These are phyloP conservation scores for Rhodinocichla rosea DNA, from an alignment of 2,113 vertebrate species.

Conservation along the genomic window DNA sequence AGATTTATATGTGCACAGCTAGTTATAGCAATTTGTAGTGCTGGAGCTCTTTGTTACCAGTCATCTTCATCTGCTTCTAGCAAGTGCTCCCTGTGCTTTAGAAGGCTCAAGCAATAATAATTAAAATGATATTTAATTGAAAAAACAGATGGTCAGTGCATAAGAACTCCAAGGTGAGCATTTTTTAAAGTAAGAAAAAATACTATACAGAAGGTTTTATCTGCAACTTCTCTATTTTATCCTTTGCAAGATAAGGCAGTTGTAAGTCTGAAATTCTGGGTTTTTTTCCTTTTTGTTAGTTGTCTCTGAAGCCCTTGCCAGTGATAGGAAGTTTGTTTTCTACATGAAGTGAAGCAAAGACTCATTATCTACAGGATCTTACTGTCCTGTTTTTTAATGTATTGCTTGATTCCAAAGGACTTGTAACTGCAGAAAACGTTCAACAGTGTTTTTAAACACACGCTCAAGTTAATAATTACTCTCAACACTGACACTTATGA, in stretches of 20 bases:
- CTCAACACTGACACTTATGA: not conserved
- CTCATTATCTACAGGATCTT: not conserved
- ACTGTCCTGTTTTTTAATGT: not conserved
- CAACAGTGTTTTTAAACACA: not conserved
- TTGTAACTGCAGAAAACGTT: not conserved
- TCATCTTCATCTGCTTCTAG: not conserved
- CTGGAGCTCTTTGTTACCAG: not conserved
- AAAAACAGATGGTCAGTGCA: not conserved
- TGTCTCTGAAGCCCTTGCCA: not conserved
- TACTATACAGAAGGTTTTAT: not conserved
- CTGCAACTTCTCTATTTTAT: not conserved
- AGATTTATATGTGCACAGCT: fast-evolving
- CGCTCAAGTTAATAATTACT: not conserved
- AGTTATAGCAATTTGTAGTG: not conserved
- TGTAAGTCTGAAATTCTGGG: not conserved
- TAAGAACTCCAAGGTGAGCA: not conserved
- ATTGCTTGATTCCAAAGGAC: not conserved
- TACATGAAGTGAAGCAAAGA: not conserved
- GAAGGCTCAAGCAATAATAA: not conserved
- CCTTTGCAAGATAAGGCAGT: not conserved
- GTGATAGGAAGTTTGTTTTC: not conserved
- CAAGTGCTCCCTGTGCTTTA: not conserved
- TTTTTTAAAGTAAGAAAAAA: not conserved
- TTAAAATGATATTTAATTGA: not conserved
- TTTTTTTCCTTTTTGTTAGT: not conserved